Evolutionary conservation across 2,113 vertebrate genomes (phyloP), one percentile per base, ranked within the genome.

Genomic region (Symphodus melops): DNA sequence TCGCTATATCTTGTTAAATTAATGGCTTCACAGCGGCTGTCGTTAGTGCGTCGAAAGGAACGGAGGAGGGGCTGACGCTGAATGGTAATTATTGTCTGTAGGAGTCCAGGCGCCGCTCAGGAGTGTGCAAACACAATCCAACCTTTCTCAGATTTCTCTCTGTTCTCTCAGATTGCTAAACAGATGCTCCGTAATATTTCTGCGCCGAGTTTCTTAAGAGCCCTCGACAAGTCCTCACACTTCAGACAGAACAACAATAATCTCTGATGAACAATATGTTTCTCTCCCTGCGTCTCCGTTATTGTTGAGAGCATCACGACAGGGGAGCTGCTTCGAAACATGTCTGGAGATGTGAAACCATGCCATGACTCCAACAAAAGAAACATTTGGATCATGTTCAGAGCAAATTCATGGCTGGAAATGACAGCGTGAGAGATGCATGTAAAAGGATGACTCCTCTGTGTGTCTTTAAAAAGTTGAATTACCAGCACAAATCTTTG

Each of bases 1-100:
- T 85, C 79, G 78, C 86, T 87, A 71, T 84, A 80, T 76, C 87
- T 91, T 77, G 83, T 87, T 91, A 88, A 81, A 79, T 41, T 60
- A 79, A 82, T 44, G 60, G 62, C 52, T 77, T 83, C 69, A 74
- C 79, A 57, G 79, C 10, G 70, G 75, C 69, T 80, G 86, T 78
- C 69, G 37, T 86, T 75, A 78, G 57, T 21, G 14, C 69, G 58
- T 61, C 1, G 9, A 33, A 73, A 51, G 64, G 75, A 60, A 19
- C 1, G 3, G 72, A 60, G 78, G 70, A 68, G 67, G 68, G 49
- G 33, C 60, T 37, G 46, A 58, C 44, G 39, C 20, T 37, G 54
- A 72, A 75, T 33, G 59, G 44, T 68, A 86, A 52, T 81, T 77
- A 82, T 84, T 80, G 71, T 39, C 53, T 81, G 61, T 61, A 67